phyloP scores from a whole-genome alignment of 2,888 invertebrate species.

The Magallana nippona region DNA sequence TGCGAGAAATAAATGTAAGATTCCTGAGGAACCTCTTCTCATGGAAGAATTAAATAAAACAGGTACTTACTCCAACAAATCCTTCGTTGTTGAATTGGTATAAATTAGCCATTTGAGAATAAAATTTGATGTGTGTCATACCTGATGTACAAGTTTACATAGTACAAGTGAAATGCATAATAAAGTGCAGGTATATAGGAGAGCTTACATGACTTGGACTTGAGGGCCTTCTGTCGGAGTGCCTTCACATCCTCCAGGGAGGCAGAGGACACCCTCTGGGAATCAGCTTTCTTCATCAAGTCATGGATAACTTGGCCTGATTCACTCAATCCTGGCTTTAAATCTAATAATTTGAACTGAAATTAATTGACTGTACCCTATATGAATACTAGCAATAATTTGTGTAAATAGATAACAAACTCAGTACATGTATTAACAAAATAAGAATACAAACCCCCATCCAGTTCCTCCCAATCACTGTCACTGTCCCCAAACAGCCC shows the following conservation, averaged over 20 bases:
- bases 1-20: no score
- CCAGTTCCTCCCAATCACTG: conserved; percentile 75
- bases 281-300: conserved; percentile 56
- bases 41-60: no score
- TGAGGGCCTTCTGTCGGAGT: conserved; percentile 56
- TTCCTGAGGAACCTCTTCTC: no score
- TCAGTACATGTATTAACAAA: no score
- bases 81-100: no score
- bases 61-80: no score
- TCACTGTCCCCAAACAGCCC: conserved; percentile 70
- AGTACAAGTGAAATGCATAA: neutral
- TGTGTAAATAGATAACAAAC: no score
- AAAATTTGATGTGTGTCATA: neutral
- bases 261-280: conserved; percentile 63
- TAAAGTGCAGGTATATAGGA: neutral
- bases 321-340: conserved; percentile 60
- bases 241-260: conserved; percentile 57
- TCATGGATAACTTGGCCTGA: conserved; percentile 68
- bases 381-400: neutral
- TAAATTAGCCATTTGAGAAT: no score
- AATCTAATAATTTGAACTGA: conserved; percentile 48
- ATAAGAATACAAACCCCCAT: conserved; percentile 56
- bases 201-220: conserved; percentile 36
- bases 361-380: neutral
- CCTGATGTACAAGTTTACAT: neutral